Conservation (phyloP, 2,113 vertebrate genomes). For the Globicephala melas region DNA sequence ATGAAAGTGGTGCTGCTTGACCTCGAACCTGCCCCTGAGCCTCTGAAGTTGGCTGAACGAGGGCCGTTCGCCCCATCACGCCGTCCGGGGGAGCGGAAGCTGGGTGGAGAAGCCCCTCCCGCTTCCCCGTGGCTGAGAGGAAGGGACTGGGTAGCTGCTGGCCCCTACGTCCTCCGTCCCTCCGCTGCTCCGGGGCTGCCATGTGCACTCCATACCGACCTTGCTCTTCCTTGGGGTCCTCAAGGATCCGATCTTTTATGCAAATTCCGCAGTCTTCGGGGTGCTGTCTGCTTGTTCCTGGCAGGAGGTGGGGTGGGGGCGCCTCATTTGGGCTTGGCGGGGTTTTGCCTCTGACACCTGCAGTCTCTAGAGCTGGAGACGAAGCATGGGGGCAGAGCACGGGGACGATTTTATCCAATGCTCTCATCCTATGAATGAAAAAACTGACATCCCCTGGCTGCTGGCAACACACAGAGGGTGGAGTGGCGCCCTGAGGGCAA, state of each 20-base stretch:
- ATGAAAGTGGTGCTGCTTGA: not conserved
- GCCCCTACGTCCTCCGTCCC: not conserved
- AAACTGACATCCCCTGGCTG: not conserved
- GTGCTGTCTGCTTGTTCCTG: not conserved
- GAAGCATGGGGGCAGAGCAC: not conserved
- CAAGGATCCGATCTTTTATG: not conserved
- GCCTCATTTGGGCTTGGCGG: not conserved
- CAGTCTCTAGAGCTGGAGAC: not conserved
- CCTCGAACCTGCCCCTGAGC: not conserved
- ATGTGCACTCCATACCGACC: not conserved
- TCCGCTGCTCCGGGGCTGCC: not conserved
- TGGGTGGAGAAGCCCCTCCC: not conserved
- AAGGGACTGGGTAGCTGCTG: too few relatives aligned
- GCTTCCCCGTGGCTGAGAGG: not conserved
- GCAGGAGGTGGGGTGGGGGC: not conserved
- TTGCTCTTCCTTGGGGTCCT: not conserved
- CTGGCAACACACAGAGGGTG: not conserved
- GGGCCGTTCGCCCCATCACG: not conserved
- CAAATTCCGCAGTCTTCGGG: not conserved
- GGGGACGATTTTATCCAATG: not conserved
- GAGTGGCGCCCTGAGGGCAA: fast-evolving
- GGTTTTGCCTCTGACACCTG: not conserved
- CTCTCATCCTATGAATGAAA: not conserved
- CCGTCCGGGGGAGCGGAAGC: not conserved
- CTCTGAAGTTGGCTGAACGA: not conserved